Evolutionary conservation across 2,113 vertebrate genomes (phyloP).

Genomic region (Gyps fulvus): DNA sequence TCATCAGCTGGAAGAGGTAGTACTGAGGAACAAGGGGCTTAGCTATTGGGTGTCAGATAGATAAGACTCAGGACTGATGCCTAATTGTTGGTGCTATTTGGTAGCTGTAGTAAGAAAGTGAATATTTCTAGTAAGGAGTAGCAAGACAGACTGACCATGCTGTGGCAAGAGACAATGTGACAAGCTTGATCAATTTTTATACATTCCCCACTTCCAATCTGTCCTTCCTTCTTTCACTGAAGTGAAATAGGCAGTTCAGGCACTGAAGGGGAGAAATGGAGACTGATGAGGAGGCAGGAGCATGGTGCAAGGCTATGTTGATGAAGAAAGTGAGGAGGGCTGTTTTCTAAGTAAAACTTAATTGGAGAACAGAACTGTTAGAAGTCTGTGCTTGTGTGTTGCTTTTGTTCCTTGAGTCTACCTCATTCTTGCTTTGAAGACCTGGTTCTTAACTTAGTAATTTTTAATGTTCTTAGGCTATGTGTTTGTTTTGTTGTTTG

Average conservation of each 20-base stretch:
- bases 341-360: not conserved
- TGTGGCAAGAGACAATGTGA: not conserved
- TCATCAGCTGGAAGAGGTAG: not conserved
- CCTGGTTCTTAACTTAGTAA: not conserved
- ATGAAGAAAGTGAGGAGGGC: not conserved
- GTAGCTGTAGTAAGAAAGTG: not conserved
- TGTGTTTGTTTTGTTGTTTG: too few species aligned
- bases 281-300: not conserved
- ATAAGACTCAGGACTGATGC: not conserved
- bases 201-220: not conserved
- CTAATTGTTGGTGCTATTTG: not conserved
- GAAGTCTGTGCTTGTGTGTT: rapidly evolving
- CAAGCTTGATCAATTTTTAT: not conserved
- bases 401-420: not conserved
- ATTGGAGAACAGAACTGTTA: not conserved
- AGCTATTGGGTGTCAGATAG: not conserved
- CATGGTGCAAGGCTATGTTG: not conserved
- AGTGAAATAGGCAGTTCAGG: not conserved
- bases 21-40: not conserved
- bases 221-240: not conserved
- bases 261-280: not conserved
- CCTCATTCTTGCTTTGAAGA: not conserved
- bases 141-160: not conserved
- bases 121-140: not conserved
- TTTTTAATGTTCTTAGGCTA: not conserved